Conservation (phyloP, 2,797 vertebrate species). For the Aeoliscus strigatus region DNA sequence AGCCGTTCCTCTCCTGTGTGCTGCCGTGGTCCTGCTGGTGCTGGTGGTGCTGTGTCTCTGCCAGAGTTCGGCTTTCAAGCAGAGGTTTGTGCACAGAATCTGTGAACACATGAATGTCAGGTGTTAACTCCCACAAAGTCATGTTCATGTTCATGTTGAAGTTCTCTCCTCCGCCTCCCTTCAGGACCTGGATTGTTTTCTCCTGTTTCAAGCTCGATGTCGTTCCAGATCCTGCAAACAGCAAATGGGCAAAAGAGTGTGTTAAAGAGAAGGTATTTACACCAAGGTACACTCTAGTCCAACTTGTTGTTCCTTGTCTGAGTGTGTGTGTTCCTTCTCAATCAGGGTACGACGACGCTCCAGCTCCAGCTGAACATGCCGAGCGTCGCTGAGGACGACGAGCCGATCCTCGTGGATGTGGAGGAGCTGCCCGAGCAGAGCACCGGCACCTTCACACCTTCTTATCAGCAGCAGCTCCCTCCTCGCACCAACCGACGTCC, state of each 20-base stretch:
- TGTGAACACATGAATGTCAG: neutral
- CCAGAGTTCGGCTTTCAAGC: constrained; percentile 57
- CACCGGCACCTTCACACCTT: neutral
- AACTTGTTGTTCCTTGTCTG: too few relatives aligned
- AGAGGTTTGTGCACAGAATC: constrained; percentile 62
- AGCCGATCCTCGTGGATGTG: constrained; percentile 70
- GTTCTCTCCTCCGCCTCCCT: constrained; percentile 3
- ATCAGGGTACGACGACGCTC: constrained; percentile 70
- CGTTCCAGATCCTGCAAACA: constrained; percentile 91
- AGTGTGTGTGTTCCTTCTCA: neutral
- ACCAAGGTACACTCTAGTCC: neutral
- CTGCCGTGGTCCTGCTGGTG: fast-evolving
- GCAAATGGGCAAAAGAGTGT: constrained; percentile 83
- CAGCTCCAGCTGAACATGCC: constrained; percentile 42
- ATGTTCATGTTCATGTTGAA: constrained; percentile 1
- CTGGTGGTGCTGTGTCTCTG: constrained; percentile 59
- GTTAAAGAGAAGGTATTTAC: constrained; percentile 70
- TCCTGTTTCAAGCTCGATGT: constrained; percentile 61
- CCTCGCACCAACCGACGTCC: constrained; percentile 3
- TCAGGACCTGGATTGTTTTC: constrained; percentile 48
- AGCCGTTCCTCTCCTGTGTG: neutral
- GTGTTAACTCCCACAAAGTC: neutral
- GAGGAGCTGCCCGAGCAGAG: constrained; percentile 62
- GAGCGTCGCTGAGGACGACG: constrained; percentile 67
- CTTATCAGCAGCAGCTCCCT: neutral